Evolutionary conservation across 2,797 vertebrate species (phyloP).

Genomic region (Pangasius mekongensis): DNA sequence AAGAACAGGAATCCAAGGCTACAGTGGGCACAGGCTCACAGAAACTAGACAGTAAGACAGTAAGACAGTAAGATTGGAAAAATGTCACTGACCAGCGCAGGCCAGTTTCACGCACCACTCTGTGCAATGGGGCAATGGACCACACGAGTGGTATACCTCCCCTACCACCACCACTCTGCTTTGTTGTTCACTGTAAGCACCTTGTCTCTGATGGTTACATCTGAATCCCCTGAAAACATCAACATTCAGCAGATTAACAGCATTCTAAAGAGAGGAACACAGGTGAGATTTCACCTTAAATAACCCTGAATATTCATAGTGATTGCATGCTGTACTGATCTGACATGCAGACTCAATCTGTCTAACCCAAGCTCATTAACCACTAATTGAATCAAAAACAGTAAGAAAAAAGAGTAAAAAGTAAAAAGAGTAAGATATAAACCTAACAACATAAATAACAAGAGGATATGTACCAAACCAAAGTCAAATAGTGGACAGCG

Average conservation of each 20-base stretch:
- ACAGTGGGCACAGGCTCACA: neutral
- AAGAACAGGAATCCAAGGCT: neutral
- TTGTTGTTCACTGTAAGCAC: neutral
- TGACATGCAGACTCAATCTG: neutral
- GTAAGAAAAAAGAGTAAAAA: too few species aligned
- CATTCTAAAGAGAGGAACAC: slow-evolving; percentile 13
- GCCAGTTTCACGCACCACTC: neutral
- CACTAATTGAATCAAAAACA: slow-evolving; percentile 2
- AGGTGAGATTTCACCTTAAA: slow-evolving; percentile 32
- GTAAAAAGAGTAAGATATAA: neutral
- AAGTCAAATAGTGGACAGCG: neutral
- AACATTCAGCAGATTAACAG: slow-evolving; percentile 52
- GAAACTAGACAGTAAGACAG: neutral
- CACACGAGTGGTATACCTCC: neutral
- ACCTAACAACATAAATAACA: neutral
- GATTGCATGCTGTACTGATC: neutral
- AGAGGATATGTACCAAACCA: neutral
- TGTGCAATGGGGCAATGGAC: neutral
- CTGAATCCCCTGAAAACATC: slow-evolving; percentile 27
- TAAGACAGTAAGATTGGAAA: neutral
- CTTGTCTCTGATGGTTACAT: slow-evolving; percentile 7
- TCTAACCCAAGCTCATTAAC: slow-evolving; percentile 26
- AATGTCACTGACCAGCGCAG: neutral
- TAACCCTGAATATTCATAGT: slow-evolving; percentile 13
- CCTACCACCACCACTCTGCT: neutral